phyloP scores from a whole-genome alignment of 2,888 invertebrate genomes.

The Clivina fossor region DNA sequence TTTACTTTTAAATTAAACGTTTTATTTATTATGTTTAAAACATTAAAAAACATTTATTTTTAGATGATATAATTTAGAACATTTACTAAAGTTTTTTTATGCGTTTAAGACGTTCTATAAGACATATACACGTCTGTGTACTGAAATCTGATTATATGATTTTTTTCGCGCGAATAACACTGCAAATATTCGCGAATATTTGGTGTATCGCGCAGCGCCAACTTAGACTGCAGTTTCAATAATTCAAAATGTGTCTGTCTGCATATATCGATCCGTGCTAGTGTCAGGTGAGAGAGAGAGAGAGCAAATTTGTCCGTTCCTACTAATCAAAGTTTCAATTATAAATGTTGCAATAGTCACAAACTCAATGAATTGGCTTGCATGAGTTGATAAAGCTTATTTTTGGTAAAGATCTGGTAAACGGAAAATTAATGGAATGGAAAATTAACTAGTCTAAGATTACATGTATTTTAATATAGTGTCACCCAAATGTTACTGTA shows the following conservation, averaged over 20 bases:
- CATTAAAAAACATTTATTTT: too few species aligned
- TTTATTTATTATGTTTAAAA: too few species aligned
- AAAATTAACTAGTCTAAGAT: too few species aligned
- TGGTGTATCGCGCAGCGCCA: not conserved
- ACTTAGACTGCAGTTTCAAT: conserved; percentile 28
- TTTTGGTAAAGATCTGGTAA: too few species aligned
- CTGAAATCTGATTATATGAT: not conserved
- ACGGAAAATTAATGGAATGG: too few species aligned
- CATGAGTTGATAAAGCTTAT: too few species aligned
- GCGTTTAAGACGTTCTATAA: not conserved
- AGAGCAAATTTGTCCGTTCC: conserved; percentile 17
- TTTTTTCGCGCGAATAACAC: not conserved
- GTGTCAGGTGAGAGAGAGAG: too few species aligned
- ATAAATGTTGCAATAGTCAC: conserved; percentile 44
- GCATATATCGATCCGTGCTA: conserved; percentile 27
- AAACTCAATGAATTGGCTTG: too few species aligned
- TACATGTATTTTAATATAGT: too few species aligned
- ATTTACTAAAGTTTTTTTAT: too few species aligned
- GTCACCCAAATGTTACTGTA: too few species aligned
- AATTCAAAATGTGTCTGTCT: conserved; percentile 29
- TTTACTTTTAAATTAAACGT: too few species aligned
- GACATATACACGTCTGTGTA: not conserved
- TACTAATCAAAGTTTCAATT: conserved; percentile 45
- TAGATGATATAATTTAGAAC: not conserved
- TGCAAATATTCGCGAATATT: conserved; percentile 21